A percentile compares a stretch with the other conserved stretches of the same genome.
Evolutionary conservation across 2,888 invertebrate genomes (phyloP).

Genomic region (Hydrotaea cyrtoneurina): DNA sequence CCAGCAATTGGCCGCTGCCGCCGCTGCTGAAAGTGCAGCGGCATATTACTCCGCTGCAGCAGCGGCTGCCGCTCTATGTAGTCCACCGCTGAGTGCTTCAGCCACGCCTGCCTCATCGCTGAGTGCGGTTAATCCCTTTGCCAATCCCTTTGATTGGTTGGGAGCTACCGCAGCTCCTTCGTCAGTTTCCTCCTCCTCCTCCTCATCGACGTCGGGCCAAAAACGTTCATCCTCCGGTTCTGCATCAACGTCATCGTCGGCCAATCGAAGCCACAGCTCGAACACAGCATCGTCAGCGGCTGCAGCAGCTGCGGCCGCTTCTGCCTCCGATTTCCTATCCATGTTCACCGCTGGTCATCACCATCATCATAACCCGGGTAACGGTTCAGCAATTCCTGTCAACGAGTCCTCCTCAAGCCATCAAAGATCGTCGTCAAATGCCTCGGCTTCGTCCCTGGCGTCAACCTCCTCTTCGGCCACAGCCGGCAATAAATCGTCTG

Average conservation of each 20-base stretch:
- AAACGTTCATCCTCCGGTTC: conserved; percentile 43
- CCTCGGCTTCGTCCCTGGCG: conserved; percentile 70
- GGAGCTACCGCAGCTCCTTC: conserved; percentile 60
- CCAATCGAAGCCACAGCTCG: conserved; percentile 41
- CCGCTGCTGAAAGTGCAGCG: conserved; percentile 77
- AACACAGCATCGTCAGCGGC: conserved; percentile 48
- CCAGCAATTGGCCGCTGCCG: conserved; percentile 77
- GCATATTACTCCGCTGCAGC: conserved; percentile 74
- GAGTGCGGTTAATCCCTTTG: conserved; percentile 73
- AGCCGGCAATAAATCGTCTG: conserved; percentile 64
- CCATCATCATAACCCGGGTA: neutral
- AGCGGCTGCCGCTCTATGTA: conserved; percentile 78
- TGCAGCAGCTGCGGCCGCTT: conserved; percentile 48
- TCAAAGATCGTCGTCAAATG: conserved; percentile 67
- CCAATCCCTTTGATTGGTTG: conserved; percentile 71
- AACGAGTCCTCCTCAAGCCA: conserved; percentile 59
- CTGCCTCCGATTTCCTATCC: conserved; percentile 61
- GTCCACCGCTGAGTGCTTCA: conserved; percentile 76
- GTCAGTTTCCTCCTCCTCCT: conserved; percentile 59
- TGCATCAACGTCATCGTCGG: conserved; percentile 64
- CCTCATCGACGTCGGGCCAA: conserved; percentile 58
- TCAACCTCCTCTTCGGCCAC: conserved; percentile 65
- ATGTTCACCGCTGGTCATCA: conserved; percentile 56
- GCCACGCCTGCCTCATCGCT: conserved; percentile 68
- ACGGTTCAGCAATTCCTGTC: conserved; percentile 9